Percentiles rank a stretch among this genome's conserved stretches.
Evolutionary conservation across 2,888 invertebrate species (phyloP).

Genomic region (Thumatha senex): DNA sequence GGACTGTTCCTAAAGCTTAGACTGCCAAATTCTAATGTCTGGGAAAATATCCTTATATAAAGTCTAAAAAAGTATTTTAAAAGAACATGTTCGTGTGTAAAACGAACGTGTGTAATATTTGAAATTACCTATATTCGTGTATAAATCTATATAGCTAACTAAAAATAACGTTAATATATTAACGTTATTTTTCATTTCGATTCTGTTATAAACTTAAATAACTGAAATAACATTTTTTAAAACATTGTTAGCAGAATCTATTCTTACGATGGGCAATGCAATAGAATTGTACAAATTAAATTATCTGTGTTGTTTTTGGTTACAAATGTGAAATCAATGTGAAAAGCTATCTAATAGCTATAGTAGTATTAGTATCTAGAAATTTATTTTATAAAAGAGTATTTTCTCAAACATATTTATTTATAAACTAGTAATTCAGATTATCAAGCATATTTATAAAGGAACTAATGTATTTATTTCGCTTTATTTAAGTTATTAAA

Average conservation of each 20-base stretch:
- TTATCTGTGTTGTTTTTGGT: background rate
- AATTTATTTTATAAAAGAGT: conserved; percentile 15
- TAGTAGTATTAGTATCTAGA: background rate
- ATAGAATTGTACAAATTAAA: no score
- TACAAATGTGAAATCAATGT: background rate
- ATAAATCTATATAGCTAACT: no score
- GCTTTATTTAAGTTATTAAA: conserved; percentile 59
- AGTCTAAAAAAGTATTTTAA: background rate
- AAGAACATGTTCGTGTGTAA: background rate
- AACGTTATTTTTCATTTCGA: background rate
- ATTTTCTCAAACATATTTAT: conserved; percentile 19
- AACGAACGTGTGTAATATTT: background rate
- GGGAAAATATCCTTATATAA: conserved; percentile 29
- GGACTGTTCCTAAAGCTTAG: conserved; percentile 86
- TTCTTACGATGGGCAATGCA: background rate
- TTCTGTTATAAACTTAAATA: no score
- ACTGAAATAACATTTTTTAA: no score
- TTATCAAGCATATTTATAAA: conserved; percentile 50
- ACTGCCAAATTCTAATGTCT: conserved; percentile 5
- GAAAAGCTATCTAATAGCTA: background rate
- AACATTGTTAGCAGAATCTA: background rate
- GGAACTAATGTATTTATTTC: conserved; percentile 77
- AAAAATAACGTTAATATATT: no score
- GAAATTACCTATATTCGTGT: no score
- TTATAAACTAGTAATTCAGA: conserved; percentile 35